Conservation (phyloP, 2,113 vertebrate species). For the Actenoides hombroni region DNA sequence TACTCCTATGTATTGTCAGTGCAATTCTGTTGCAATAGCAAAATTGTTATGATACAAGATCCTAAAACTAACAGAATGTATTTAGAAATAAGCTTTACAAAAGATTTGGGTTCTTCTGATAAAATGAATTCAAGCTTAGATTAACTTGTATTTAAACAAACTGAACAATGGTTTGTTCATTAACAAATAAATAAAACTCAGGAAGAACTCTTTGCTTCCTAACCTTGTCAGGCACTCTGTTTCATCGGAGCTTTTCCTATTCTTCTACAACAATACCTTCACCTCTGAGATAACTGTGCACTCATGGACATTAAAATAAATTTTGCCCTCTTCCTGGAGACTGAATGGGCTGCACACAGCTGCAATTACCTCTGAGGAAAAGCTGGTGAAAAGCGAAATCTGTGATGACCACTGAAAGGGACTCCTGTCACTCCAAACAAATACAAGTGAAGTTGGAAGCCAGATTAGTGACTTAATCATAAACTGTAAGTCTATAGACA, state of each 20-base stretch:
- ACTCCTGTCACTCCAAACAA: constrained; percentile 57
- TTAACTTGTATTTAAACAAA: not conserved
- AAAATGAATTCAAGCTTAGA: not conserved
- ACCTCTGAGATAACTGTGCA: constrained; percentile 23
- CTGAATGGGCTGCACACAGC: constrained; percentile 31
- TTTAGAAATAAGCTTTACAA: not conserved
- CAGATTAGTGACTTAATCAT: constrained; percentile 59
- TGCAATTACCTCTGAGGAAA: constrained; percentile 56
- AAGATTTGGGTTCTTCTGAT: not conserved
- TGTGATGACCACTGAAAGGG: constrained; percentile 43
- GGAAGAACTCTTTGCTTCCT: not conserved
- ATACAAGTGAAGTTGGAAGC: constrained; percentile 59
- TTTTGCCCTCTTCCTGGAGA: constrained; percentile 26
- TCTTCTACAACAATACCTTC: constrained; percentile 40
- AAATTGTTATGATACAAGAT: not conserved
- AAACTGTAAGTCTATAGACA: constrained; percentile 30
- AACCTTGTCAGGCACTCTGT: not conserved
- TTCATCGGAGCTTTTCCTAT: constrained; percentile 15
- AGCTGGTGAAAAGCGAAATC: constrained; percentile 45
- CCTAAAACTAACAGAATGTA: not conserved
- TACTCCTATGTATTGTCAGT: not conserved
- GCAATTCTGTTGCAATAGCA: not conserved
- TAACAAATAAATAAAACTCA: not conserved
- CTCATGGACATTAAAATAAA: constrained; percentile 52
- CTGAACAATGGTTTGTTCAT: not conserved